Conservation (phyloP, 1,140 invertebrate genomes). For the Drosophila albomicans region DNA sequence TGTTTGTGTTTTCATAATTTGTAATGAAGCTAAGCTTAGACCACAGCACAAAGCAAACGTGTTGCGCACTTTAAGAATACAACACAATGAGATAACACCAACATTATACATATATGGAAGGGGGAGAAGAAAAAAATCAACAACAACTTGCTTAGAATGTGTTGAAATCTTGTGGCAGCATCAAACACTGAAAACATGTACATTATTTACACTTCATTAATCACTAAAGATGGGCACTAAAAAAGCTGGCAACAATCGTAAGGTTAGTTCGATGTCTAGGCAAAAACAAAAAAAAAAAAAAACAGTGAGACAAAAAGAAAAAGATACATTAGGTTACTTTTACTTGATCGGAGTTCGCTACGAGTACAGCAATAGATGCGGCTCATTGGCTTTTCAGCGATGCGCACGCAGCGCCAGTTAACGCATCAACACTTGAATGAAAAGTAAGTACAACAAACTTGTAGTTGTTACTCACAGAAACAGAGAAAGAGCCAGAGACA, state of each 20-base stretch:
- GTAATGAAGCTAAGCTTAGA: constrained; percentile 37
- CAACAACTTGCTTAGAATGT: constrained; percentile 66
- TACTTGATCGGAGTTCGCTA: constrained; percentile 48
- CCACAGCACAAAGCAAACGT: constrained; percentile 45
- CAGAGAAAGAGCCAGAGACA: neutral
- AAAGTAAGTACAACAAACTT: constrained; percentile 41
- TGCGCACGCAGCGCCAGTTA: constrained; percentile 78
- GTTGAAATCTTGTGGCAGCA: constrained; percentile 68
- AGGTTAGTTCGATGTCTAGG: constrained; percentile 52
- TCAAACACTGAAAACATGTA: constrained; percentile 66
- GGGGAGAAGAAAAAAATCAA: constrained; percentile 18
- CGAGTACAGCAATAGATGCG: constrained; percentile 50
- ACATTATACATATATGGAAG: constrained; percentile 14
- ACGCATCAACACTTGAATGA: constrained; percentile 80
- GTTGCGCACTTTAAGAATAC: constrained; percentile 47
- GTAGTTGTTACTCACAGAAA: constrained; percentile 27
- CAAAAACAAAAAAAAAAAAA: neutral
- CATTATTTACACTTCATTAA: constrained; percentile 83
- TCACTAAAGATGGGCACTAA: constrained; percentile 72
- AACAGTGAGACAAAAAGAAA: constrained; percentile 25
- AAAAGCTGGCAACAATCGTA: constrained; percentile 54
- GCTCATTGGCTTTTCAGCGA: constrained; percentile 81
- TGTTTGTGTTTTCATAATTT: constrained; percentile 45
- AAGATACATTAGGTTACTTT: constrained; percentile 68
- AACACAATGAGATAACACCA: constrained; percentile 41